These are phyloP conservation scores for Elgaria multicarinata DNA, from an alignment of 2,113 vertebrate species.

Conservation along the genomic window DNA sequence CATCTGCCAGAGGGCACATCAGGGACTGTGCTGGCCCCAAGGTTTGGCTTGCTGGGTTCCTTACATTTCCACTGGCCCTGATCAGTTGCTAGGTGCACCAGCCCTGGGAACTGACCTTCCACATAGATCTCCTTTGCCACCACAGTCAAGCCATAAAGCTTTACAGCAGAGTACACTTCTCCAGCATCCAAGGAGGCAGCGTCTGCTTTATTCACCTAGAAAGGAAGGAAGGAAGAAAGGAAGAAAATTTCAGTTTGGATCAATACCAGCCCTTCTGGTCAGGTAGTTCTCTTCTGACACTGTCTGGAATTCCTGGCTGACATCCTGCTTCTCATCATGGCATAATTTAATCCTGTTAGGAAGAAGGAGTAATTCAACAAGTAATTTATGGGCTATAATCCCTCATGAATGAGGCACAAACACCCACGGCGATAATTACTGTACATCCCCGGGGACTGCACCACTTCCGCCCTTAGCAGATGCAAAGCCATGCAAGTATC, in stretches of 20 bases:
- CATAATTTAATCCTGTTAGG: background rate
- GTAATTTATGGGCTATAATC: background rate
- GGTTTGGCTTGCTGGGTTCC: background rate
- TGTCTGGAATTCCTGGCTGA: background rate
- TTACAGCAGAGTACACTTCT: conserved; percentile 90
- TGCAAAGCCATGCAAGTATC: background rate
- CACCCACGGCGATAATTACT: background rate
- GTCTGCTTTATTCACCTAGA: conserved; percentile 88
- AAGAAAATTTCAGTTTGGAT: too few species aligned
- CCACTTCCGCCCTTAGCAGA: background rate
- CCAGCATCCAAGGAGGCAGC: conserved; percentile 87
- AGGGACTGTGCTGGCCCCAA: background rate
- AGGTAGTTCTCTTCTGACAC: background rate
- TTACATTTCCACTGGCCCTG: too few species aligned
- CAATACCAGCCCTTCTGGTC: conserved; percentile 12
- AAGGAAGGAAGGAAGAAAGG: background rate
- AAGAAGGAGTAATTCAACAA: background rate
- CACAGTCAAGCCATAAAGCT: conserved; percentile 83
- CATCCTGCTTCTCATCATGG: background rate
- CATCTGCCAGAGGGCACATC: background rate
- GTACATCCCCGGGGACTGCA: background rate
- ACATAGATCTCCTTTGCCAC: conserved; percentile 88
- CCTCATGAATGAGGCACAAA: background rate
- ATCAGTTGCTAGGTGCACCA: background rate
- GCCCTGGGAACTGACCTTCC: conserved; percentile 75